Evolutionary conservation across 2,113 vertebrate genomes (phyloP), one percentile per base, ranked within the genome.

Genomic region (Antechinus flavipes): DNA sequence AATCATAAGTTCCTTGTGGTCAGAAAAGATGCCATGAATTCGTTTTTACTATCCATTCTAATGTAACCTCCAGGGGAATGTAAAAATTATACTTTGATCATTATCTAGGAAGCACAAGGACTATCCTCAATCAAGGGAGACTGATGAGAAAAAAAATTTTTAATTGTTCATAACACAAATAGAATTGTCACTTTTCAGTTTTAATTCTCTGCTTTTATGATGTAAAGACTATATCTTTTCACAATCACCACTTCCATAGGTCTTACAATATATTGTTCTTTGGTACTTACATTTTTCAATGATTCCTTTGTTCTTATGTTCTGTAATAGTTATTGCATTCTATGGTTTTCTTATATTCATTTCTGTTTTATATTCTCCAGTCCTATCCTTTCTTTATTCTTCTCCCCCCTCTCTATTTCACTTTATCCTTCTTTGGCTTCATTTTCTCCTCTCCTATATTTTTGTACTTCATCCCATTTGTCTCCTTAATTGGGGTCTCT

Each of bases 391-490:
- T 68, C 55, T 47, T 6, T 54, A 2, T n/a, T 92, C 46, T 49
- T 22, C 23, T 92, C 46, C 56, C 26, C n/a, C 46, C 26, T 42
- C 46, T 68, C 56, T 5, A 61, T n/a, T 95, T 94, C 92, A 94
- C 30, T 53, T 56, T 91, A 68, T 91, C 55, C 50, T 68, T 9
- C 35, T 96, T 96, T 93, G 94, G 93, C 92, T 96, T 46, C 76
- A 54, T 91, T 95, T 94, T 94, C 94, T 58, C n/a, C 30, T 92
- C 50, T 90, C 91, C 91, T 95, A 14, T 96, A 95, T 95, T 96
- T 97, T 97, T 95, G 61, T 91, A 90, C 92, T 96, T 95, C 58
- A 61, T 94, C 91, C 95, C 93, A 92, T 93, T 95, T 96, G 93
- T 95, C 92, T 96, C 90, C 55, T 93, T 96, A 93, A 95, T 89